These are phyloP conservation scores for Flabesymbios commensalis DNA, from an alignment of 2,888 invertebrate genomes.

Conservation along the genomic window DNA sequence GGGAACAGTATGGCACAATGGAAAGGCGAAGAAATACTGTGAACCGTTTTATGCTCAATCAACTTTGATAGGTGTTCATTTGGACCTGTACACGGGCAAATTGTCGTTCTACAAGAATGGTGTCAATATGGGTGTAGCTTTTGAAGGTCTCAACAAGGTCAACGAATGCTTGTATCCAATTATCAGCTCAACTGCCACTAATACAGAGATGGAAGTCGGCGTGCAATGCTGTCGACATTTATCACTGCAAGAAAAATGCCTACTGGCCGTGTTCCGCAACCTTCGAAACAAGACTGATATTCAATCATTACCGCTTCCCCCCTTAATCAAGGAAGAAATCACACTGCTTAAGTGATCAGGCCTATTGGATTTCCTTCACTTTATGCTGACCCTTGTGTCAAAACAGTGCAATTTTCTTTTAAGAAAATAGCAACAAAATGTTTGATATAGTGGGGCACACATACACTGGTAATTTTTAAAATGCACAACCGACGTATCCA, in stretches of 20 bases:
- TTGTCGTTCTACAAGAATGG: conserved; percentile 45
- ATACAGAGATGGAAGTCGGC: conserved; percentile 46
- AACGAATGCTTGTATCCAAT: conserved; percentile 42
- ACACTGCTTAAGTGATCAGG: conserved; percentile 1
- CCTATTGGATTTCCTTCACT: no score
- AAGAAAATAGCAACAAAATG: no score
- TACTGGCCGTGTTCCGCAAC: conserved; percentile 34
- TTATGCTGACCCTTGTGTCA: no score
- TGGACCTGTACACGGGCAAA: conserved; percentile 45
- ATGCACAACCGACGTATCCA: no score
- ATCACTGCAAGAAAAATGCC: conserved; percentile 45
- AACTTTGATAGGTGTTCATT: conserved; percentile 45
- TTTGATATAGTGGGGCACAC: no score
- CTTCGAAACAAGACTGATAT: conserved; percentile 30
- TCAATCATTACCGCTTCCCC: conserved; percentile 43
- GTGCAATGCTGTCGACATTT: conserved; percentile 35
- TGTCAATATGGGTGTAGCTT: conserved; percentile 43
- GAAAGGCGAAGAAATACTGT: conserved; percentile 41
- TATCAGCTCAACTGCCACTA: conserved; percentile 45
- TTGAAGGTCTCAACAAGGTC: conserved; percentile 29
- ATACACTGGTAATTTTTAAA: no score
- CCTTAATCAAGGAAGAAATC: conserved; percentile 34
- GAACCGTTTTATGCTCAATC: conserved; percentile 43
- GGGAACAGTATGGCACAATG: conserved; percentile 47
- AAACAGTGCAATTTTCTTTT: no score